These are phyloP conservation scores for Garra rufa DNA, from an alignment of 2,113 vertebrate species.

Conservation along the genomic window DNA sequence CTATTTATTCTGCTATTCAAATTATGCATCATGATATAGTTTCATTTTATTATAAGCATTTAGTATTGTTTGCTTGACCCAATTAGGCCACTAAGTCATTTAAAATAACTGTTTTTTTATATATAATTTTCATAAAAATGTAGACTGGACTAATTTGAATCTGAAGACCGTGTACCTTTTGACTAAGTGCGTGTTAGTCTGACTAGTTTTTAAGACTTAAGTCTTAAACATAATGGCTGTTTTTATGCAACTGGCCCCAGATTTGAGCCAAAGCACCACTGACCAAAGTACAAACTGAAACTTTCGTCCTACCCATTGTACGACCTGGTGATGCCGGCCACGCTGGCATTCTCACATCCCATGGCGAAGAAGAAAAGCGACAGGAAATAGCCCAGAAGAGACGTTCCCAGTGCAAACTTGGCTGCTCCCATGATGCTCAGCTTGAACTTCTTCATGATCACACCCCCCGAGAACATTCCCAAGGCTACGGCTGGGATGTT, in stretches of 20 bases:
- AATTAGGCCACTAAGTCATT: neutral
- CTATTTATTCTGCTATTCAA: too few species aligned
- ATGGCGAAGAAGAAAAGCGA: slow-evolving; percentile 83
- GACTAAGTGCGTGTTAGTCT: neutral
- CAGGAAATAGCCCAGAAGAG: slow-evolving; percentile 85
- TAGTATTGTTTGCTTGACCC: too few species aligned
- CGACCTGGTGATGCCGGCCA: slow-evolving; percentile 86
- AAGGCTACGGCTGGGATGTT: slow-evolving; percentile 93
- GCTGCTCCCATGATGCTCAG: slow-evolving; percentile 83
- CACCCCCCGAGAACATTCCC: slow-evolving; percentile 90
- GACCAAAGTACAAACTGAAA: neutral
- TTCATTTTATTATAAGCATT: too few species aligned
- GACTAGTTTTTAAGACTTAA: neutral
- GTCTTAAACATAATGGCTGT: neutral
- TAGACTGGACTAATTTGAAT: neutral
- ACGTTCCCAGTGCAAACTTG: slow-evolving; percentile 84
- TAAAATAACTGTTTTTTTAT: neutral
- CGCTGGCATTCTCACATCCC: slow-evolving; percentile 86
- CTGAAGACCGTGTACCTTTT: neutral
- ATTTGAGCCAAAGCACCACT: neutral
- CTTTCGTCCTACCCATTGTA: slow-evolving; percentile 79
- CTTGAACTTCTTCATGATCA: slow-evolving; percentile 89
- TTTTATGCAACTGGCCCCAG: neutral
- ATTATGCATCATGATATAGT: too few species aligned
- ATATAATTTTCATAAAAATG: neutral